phyloP scores from a whole-genome alignment of 2,797 vertebrate genomes.

The Nothura maculosa region DNA sequence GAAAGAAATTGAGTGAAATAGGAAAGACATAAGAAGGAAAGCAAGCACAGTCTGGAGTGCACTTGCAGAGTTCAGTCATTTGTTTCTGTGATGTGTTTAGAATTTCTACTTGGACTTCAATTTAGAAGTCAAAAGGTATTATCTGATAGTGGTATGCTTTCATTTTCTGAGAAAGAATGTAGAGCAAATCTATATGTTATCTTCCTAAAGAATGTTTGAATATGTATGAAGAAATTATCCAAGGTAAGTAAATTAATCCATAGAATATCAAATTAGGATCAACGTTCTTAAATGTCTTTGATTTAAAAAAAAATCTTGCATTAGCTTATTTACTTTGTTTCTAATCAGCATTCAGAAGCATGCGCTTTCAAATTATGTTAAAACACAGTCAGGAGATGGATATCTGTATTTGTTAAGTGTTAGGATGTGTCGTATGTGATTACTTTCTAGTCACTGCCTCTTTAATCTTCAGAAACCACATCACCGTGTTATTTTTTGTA shows the following conservation, averaged over 20 bases:
- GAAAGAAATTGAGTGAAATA: background rate
- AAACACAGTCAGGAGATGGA: background rate
- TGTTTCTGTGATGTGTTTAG: background rate
- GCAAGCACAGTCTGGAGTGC: accelerated
- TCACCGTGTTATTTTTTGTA: background rate
- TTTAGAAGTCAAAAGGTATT: background rate
- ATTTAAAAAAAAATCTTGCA: background rate
- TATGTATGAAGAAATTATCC: background rate
- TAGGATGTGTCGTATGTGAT: background rate
- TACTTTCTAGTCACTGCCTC: background rate
- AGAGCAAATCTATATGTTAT: background rate
- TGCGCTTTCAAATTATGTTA: background rate
- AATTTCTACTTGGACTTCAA: background rate
- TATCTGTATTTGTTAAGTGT: background rate
- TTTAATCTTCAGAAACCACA: background rate
- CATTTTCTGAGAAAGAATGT: background rate
- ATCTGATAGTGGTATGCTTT: background rate
- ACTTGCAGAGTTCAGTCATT: background rate
- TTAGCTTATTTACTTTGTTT: background rate
- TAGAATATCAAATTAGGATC: background rate
- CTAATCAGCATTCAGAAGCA: background rate
- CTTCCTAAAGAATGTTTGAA: background rate
- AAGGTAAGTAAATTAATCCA: background rate
- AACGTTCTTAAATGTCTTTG: background rate
- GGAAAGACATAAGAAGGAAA: background rate